Base-by-base conservation (phyloP, 2,888 invertebrate genomes). In the Frankliniella intonsa region DNA sequence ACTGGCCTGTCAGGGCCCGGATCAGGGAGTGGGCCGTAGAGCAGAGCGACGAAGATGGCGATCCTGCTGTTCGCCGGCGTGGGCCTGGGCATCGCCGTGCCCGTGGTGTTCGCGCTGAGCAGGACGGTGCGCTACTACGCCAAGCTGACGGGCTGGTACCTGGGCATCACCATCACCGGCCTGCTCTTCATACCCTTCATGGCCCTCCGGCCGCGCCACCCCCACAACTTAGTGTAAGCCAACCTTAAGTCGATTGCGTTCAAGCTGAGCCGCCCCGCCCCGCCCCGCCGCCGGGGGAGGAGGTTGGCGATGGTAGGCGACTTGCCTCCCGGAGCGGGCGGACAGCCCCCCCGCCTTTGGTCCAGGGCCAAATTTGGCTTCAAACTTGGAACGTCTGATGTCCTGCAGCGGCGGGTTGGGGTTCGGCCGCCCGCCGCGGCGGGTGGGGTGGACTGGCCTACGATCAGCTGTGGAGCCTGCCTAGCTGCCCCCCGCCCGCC, bases 51-150 rank as follows among this genome's bases (percentile, higher is more conserved):
- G 14, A 76, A 76, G 3, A 76, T 76, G 69, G 25, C 69, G 25
- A 25, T 76, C 25, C 69, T 76, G 22, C 69, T 76, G 69, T 76
- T 25, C 69, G 69, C 69, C 22, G 69, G 69, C 25, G 69, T 76
- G 25, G 69, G 69, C 69, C 69, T 76, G 25, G 69, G 69, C 69
- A 76, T 76, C 22, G 69, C 69, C 25, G 69, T 76, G 69, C 69
- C 69, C 69, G 69, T 76, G 22, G 69, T 76, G 69, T 76, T 76
- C 25, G 69, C 69, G 25, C 69, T 76, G 86, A 94, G 93, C 89
- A 92, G 92, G 89, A 91, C 88, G 84, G 94, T 94, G 88, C 91
- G 94, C 86, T 95, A 94, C 90, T 93, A 94, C 88, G 90, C 94
- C 86, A 94, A 94, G 89, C 94, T 94, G 89, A 90, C 92, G 84